Conservation (phyloP, 2,888 invertebrate genomes). For the Meta bourneti region DNA sequence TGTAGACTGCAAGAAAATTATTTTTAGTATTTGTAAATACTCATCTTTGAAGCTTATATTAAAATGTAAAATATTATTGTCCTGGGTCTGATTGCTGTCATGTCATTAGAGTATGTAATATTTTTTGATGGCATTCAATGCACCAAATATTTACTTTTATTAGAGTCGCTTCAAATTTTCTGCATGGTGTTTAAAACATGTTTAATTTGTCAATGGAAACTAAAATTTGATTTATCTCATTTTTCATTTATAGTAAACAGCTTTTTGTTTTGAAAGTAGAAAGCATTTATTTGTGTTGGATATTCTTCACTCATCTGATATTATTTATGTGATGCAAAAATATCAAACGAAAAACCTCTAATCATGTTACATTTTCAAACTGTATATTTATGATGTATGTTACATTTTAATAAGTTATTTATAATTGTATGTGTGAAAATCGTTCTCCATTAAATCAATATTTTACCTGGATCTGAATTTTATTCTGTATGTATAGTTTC, state of each 20-base stretch:
- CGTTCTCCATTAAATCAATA: constrained; percentile 67
- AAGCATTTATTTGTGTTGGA: constrained; percentile 20
- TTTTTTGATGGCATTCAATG: constrained; percentile 20
- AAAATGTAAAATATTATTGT: constrained; percentile 57
- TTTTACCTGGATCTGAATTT: constrained; percentile 49
- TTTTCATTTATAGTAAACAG: constrained; percentile 5
- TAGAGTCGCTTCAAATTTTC: constrained; percentile 25
- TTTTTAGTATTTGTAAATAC: constrained; percentile 69
- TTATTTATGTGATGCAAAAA: constrained; percentile 57
- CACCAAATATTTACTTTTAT: constrained; percentile 23
- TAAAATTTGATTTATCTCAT: not conserved
- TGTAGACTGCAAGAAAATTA: constrained; percentile 50
- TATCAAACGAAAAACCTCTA: constrained; percentile 55
- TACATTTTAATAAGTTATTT: constrained; percentile 69
- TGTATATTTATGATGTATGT: constrained; percentile 69
- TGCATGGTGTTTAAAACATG: constrained; percentile 9
- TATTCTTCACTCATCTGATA: constrained; percentile 32
- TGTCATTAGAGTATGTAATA: constrained; percentile 52
- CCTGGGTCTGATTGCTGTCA: constrained; percentile 51
- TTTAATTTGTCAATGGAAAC: not conserved
- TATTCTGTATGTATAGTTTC: not conserved
- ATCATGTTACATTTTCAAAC: constrained; percentile 64
- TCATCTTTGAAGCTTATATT: constrained; percentile 64
- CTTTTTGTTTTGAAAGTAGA: constrained; percentile 22
- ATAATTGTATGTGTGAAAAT: constrained; percentile 65